Evolutionary conservation across 2,797 vertebrate genomes (phyloP).

Genomic region (Buceros bicornis): DNA sequence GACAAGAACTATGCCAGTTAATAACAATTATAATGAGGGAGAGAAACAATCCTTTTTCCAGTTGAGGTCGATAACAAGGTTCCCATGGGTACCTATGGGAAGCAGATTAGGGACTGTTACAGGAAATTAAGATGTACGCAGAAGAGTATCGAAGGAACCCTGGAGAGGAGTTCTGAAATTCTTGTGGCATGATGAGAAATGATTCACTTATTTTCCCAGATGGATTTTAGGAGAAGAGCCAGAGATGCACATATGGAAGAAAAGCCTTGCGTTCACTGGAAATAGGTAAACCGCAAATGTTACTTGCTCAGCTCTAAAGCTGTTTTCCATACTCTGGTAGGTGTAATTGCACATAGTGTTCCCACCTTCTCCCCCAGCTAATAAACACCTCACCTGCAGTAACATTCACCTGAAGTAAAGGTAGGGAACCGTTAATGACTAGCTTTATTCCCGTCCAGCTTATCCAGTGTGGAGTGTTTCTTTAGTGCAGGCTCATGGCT

Average conservation of each 20-base stretch:
- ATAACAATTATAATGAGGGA: conserved; percentile 37
- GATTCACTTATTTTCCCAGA: not conserved
- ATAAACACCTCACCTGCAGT: not conserved
- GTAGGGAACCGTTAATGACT: not conserved
- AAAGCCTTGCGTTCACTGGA: not conserved
- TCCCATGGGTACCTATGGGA: conserved; percentile 32
- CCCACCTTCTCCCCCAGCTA: not conserved
- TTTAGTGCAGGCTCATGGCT: not conserved
- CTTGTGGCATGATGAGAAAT: conserved; percentile 31
- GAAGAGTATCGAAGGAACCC: not conserved
- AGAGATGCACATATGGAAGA: not conserved
- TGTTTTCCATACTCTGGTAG: not conserved
- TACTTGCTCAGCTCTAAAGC: not conserved
- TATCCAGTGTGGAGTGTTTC: not conserved
- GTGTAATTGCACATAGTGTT: not conserved
- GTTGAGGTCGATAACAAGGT: conserved; percentile 49
- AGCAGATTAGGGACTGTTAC: not conserved
- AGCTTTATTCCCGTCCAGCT: not conserved
- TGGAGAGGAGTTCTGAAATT: conserved; percentile 20
- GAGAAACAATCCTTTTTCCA: conserved; percentile 43
- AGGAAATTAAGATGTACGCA: conserved; percentile 20
- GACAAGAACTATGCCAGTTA: conserved; percentile 13
- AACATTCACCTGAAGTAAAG: not conserved
- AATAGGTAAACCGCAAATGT: not conserved
- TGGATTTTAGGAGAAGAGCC: not conserved